phyloP scores from a whole-genome alignment of 2,888 invertebrate genomes.

The Agonopterix subpropinquella region DNA sequence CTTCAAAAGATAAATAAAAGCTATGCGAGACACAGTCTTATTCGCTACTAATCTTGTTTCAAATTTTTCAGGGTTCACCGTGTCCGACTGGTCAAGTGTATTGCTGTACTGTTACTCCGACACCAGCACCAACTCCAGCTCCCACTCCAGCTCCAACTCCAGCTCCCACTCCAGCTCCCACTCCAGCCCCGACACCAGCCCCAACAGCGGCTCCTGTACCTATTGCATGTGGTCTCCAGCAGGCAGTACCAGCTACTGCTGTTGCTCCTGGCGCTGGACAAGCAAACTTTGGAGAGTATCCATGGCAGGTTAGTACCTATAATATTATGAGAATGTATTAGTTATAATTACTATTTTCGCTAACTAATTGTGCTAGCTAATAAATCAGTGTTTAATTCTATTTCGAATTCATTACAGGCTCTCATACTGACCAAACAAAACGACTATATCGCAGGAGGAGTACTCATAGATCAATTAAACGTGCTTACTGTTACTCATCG shows the following conservation, averaged over 20 bases:
- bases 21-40: too few species aligned
- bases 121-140: background rate
- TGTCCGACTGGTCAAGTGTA: conserved; percentile 61
- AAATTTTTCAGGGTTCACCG: conserved; percentile 16
- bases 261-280: conserved; percentile 64
- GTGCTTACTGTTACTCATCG: conserved; percentile 86
- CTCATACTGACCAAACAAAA: conserved; percentile 75
- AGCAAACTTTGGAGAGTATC: conserved; percentile 81
- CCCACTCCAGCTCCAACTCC: background rate
- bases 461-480: conserved; percentile 79
- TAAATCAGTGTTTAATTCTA: background rate
- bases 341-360: too few species aligned
- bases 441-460: conserved; percentile 83
- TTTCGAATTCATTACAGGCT: conserved; percentile 46
- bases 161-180: background rate
- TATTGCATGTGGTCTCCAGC: conserved; percentile 63
- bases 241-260: conserved; percentile 41
- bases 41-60: background rate
- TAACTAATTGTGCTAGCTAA: too few species aligned
- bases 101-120: conserved; percentile 34
- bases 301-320: conserved; percentile 78
- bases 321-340: background rate
- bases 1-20: too few species aligned
- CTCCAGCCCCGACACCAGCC: background rate
- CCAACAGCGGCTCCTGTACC: conserved; percentile 1